A percentile compares a stretch with the other conserved stretches of the same genome.
Conservation (phyloP, 2,888 invertebrate species). For the Drosophila mulleri region DNA sequence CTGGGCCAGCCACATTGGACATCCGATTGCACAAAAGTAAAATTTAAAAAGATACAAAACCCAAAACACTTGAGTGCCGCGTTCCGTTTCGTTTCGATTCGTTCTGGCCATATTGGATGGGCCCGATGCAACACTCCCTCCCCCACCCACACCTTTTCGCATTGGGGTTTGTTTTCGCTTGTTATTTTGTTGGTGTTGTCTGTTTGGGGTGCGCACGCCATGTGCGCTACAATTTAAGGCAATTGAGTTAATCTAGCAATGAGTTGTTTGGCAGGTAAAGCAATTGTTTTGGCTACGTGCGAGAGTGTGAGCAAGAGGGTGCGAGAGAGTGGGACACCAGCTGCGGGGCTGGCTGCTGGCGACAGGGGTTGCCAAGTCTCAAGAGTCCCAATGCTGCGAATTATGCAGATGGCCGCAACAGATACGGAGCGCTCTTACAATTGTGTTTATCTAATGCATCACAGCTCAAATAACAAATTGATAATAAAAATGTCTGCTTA, state of each 20-base stretch:
- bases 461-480: slow-evolving; percentile 12
- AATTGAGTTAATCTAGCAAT: slow-evolving; percentile 78
- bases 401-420: slow-evolving; percentile 57
- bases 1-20: slow-evolving; percentile 53
- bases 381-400: slow-evolving; percentile 54
- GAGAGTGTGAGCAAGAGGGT: slow-evolving; percentile 18
- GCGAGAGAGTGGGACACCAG: neutral
- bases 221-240: slow-evolving; percentile 73
- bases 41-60: slow-evolving; percentile 76
- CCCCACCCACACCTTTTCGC: neutral
- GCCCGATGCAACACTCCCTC: neutral
- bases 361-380: slow-evolving; percentile 55
- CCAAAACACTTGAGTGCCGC: slow-evolving; percentile 65
- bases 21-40: slow-evolving; percentile 67
- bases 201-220: slow-evolving; percentile 49
- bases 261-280: slow-evolving; percentile 75
- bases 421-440: slow-evolving; percentile 8
- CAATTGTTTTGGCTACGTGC: slow-evolving; percentile 67
- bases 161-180: slow-evolving; percentile 14
- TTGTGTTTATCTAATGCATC: slow-evolving; percentile 16
- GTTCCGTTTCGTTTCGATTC: slow-evolving; percentile 46
- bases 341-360: neutral
- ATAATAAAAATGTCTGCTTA: neutral
- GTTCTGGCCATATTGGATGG: neutral
- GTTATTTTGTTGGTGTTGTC: neutral